A percentile compares a stretch with the other conserved stretches of the same genome.
These are phyloP conservation scores for Wasmannia auropunctata DNA, from an alignment of 1,140 invertebrate species.

Conservation along the genomic window DNA sequence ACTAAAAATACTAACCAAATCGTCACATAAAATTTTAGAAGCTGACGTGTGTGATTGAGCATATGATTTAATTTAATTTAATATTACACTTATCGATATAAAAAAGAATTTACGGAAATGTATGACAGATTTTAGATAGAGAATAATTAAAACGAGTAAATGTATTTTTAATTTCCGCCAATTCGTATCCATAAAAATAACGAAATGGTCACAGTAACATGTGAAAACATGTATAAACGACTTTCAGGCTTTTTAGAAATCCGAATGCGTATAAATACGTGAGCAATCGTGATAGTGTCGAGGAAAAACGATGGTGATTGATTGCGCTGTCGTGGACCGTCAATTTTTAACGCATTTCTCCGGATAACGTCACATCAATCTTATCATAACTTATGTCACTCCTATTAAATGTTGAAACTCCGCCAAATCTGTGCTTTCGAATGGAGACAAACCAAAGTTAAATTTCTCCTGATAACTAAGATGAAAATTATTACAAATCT, in stretches of 20 bases:
- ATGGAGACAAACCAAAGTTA: neutral
- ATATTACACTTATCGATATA: neutral
- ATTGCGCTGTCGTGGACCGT: conserved; percentile 21
- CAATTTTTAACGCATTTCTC: neutral
- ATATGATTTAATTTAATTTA: neutral
- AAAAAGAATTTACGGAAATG: neutral
- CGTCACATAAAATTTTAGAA: neutral
- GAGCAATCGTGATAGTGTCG: neutral
- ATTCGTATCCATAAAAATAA: neutral
- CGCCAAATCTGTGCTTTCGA: neutral
- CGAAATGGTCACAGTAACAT: neutral
- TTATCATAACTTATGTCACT: conserved; percentile 7
- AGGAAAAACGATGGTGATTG: conserved; percentile 15
- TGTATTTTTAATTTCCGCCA: neutral
- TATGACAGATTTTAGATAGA: neutral
- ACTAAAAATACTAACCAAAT: neutral
- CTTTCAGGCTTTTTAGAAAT: neutral
- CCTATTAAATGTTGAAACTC: neutral
- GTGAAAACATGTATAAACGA: neutral
- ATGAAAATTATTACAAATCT: neutral
- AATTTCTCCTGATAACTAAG: neutral
- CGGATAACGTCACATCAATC: conserved; percentile 3
- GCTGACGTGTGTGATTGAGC: neutral
- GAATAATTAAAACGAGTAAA: neutral
- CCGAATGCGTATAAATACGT: neutral